phyloP scores from a whole-genome alignment of 1,140 invertebrate species.

The Oscheius sp. region DNA sequence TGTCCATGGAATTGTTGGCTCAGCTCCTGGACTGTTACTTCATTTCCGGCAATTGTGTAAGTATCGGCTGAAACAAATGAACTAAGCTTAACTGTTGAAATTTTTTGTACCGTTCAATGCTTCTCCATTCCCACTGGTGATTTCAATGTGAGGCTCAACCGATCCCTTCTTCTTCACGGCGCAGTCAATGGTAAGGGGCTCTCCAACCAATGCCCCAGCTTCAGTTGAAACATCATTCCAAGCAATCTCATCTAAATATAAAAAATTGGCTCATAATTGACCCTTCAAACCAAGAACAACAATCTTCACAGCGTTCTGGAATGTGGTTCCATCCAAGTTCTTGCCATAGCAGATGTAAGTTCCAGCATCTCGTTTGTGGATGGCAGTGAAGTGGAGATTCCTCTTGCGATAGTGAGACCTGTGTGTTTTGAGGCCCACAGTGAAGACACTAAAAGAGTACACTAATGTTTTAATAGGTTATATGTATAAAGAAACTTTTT shows the following conservation, averaged over 20 bases:
- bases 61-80: neutral
- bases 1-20: neutral
- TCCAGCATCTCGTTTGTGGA: conserved; percentile 27
- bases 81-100: neutral
- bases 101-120: conserved; percentile 29
- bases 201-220: conserved; percentile 36
- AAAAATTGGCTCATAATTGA: neutral
- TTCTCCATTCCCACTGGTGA: conserved; percentile 36
- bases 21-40: conserved; percentile 19
- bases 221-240: conserved; percentile 25
- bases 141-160: conserved; percentile 29
- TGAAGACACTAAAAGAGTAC: conserved; percentile 25
- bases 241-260: conserved; percentile 29
- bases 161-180: conserved; percentile 16
- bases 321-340: conserved; percentile 23
- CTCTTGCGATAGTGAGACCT: conserved; percentile 23
- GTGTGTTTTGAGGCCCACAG: conserved; percentile 11
- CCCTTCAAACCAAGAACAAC: conserved; percentile 15
- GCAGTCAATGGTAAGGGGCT: conserved; percentile 38
- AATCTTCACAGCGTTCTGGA: conserved; percentile 19
- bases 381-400: conserved; percentile 20
- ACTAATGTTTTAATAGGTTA: neutral
- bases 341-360: conserved; percentile 21
- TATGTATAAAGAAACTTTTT: too few species aligned
- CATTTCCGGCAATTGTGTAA: conserved; percentile 28